These are phyloP conservation scores for Mamestra brassicae DNA, from an alignment of 2,888 invertebrate species.

Conservation along the genomic window DNA sequence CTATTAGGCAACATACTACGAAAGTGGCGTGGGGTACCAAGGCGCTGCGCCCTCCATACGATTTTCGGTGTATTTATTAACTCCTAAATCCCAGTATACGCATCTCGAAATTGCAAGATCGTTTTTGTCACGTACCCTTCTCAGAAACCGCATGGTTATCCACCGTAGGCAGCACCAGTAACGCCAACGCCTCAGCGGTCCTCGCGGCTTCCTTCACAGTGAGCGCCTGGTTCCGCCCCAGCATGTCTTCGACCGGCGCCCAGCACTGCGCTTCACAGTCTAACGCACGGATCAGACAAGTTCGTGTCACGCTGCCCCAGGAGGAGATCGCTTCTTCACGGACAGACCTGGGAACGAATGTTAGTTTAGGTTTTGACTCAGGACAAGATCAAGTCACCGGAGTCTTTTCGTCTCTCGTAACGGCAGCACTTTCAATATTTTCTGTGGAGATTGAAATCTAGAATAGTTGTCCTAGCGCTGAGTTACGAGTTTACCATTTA, in stretches of 20 bases:
- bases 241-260: slow-evolving; percentile 75
- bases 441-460: not conserved
- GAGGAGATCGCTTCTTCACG: slow-evolving; percentile 83
- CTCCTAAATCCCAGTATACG: not conserved
- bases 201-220: slow-evolving; percentile 71
- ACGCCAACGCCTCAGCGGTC: slow-evolving; percentile 80
- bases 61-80: not conserved
- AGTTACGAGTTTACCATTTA: not conserved
- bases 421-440: too few species aligned
- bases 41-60: not conserved
- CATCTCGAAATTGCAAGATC: not conserved
- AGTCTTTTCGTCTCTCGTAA: not conserved
- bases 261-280: slow-evolving; percentile 77
- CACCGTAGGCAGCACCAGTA: slow-evolving; percentile 81
- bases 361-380: not conserved
- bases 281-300: slow-evolving; percentile 74
- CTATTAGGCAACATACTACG: too few species aligned
- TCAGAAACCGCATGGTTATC: slow-evolving; percentile 79
- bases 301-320: slow-evolving; percentile 82
- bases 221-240: slow-evolving; percentile 61
- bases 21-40: not conserved
- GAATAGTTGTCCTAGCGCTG: not conserved
- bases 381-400: not conserved
- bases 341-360: slow-evolving; percentile 73
- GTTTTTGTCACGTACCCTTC: slow-evolving; percentile 73